Evolutionary conservation across 2,797 vertebrate genomes (phyloP), one percentile per base, ranked within the genome.

Genomic region (Chloroceryle inda): DNA sequence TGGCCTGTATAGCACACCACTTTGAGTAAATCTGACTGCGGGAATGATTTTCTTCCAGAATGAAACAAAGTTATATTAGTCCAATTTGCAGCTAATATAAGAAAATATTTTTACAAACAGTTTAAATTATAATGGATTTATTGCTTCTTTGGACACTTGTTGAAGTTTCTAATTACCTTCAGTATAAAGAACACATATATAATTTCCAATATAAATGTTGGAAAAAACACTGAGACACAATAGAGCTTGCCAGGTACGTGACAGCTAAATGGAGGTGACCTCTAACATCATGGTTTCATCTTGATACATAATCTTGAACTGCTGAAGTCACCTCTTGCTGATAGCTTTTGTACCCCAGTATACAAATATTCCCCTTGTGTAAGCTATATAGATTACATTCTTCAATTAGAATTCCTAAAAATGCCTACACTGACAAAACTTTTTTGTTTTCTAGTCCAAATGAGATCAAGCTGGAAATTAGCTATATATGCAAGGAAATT

Each of bases 401-500:
- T 88, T 95, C 68, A 94, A 33, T 69, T 64, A 93, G 66, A 72
- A 42, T 77, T 88, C 37, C 58, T 59, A 62, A 55, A 85, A 90
- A 84, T 16, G 6, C 11, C 24, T 79, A 69, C 0, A 0, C 77
- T 94, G 88, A 44, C 16, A 63, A 95, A 94, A 56, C 0, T 2
- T 27, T 55, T 93, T 92, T 74, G 4, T 11, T 66, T 94, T 94
- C 29, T 56, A 75, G 21, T 89, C 71, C 31, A 62, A 91, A 87
- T 49, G 29, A 81, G 38, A 95, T 87, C 80, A 87, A 95, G 26
- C 7, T 27, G 52, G n/a, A 38, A 92, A 89, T 92, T 88, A 68
- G 79, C 53, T 81, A 93, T 66, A 85, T 92, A 56, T 78, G 88
- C 45, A 93, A 80, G 63, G 44, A 96, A 95, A 66, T 94, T 96